Evolutionary conservation across 1,140 invertebrate species (phyloP).

Genomic region (Drosophila ficusphila): DNA sequence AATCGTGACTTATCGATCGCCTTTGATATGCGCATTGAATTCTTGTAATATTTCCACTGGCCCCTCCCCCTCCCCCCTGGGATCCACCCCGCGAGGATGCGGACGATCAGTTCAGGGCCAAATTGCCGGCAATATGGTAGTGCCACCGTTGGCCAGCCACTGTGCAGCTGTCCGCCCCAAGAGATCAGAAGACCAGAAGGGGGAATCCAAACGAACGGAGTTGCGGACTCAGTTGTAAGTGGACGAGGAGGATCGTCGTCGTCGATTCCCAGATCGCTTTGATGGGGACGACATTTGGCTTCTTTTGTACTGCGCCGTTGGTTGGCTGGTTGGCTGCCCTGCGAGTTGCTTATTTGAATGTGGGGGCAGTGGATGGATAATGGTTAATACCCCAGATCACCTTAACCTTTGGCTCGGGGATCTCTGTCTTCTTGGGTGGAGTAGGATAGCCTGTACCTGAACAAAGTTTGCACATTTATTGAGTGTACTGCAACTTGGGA

Average conservation of each 20-base stretch:
- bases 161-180: constrained; percentile 64
- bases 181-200: constrained; percentile 25
- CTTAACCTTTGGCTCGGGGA: constrained; percentile 24
- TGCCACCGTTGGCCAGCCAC: constrained; percentile 68
- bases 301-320: constrained; percentile 35
- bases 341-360: constrained; percentile 47
- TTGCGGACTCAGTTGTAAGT: constrained; percentile 19
- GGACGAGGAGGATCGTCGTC: constrained; percentile 3
- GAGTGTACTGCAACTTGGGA: neutral
- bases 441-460: neutral
- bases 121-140: constrained; percentile 64
- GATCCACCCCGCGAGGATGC: constrained; percentile 6
- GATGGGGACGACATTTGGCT: constrained; percentile 44
- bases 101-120: constrained; percentile 55
- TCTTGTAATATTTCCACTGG: constrained; percentile 72
- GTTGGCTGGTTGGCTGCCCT: neutral
- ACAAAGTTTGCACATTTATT: neutral
- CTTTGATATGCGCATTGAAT: constrained; percentile 81
- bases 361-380: constrained; percentile 31
- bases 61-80: constrained; percentile 2
- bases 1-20: constrained; percentile 80
- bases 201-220: constrained; percentile 12
- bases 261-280: constrained; percentile 34
- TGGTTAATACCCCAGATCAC: constrained; percentile 30
- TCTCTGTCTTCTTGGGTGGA: neutral